phyloP scores from a whole-genome alignment of 2,113 vertebrate species.

The Microcebus griseorufus region DNA sequence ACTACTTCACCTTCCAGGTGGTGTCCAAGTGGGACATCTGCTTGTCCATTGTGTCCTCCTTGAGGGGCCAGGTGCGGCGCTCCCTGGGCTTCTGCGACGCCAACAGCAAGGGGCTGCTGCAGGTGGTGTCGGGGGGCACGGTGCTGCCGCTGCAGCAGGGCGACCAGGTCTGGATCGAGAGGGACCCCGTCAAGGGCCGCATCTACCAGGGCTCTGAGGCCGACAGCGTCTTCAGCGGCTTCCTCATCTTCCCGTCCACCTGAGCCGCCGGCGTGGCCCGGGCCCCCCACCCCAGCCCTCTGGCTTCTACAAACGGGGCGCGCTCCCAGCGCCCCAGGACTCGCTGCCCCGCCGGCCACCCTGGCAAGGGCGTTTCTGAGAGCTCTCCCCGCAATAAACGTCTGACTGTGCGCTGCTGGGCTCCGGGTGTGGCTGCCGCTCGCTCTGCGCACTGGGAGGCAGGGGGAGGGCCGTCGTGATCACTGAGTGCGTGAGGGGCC shows the following conservation, averaged over 20 bases:
- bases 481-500: neutral
- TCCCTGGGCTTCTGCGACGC: slow-evolving; percentile 86
- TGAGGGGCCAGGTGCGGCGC: rapidly evolving
- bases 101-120: slow-evolving; percentile 69
- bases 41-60: slow-evolving; percentile 81
- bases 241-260: slow-evolving; percentile 85
- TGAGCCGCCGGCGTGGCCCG: neutral
- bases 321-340: neutral
- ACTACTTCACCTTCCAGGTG: slow-evolving; percentile 91
- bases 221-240: slow-evolving; percentile 89
- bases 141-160: slow-evolving; percentile 78
- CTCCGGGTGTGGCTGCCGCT: rapidly evolving
- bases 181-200: rapidly evolving
- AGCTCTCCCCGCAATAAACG: slow-evolving; percentile 62
- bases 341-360: too few relatives aligned
- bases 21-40: slow-evolving; percentile 85
- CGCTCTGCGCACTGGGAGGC: neutral
- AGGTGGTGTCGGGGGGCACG: slow-evolving; percentile 88
- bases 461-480: neutral
- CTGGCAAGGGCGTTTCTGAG: neutral
- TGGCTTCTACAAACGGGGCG: neutral
- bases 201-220: slow-evolving; percentile 63
- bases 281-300: neutral
- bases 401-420: neutral
- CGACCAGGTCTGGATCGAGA: slow-evolving; percentile 84